phyloP scores from a whole-genome alignment of 2,797 vertebrate genomes.

The Ispidina lecontei region DNA sequence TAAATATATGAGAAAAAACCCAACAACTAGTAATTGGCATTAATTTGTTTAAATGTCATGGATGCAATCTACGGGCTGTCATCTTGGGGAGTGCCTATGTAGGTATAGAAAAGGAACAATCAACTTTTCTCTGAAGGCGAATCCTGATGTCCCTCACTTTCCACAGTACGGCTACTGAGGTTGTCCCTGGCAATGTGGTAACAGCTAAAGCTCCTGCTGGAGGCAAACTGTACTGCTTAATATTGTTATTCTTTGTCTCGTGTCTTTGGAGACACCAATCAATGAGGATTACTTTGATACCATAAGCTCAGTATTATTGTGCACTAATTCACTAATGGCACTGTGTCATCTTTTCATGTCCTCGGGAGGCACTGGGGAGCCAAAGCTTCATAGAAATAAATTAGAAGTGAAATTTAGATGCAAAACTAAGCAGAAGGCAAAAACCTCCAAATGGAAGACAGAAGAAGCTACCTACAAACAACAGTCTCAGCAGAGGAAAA shows the following conservation, averaged over 20 bases:
- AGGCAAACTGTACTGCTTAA: slow-evolving; percentile 27
- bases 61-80: no score
- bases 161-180: not conserved
- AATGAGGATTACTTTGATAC: slow-evolving; percentile 69
- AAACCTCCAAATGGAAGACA: slow-evolving; percentile 21
- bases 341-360: slow-evolving; percentile 60
- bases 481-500: not conserved
- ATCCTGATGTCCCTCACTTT: no score
- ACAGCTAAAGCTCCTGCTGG: not conserved
- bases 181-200: not conserved
- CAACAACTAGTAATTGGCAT: no score
- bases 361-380: slow-evolving; percentile 49
- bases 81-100: no score
- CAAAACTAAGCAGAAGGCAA: slow-evolving; percentile 37
- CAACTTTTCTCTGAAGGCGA: no score
- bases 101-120: no score
- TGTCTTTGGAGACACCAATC: slow-evolving; percentile 52
- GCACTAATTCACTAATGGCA: slow-evolving; percentile 64
- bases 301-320: slow-evolving; percentile 31
- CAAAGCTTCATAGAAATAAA: slow-evolving; percentile 51
- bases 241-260: slow-evolving; percentile 4
- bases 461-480: not conserved
- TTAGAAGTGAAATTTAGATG: slow-evolving; percentile 64
- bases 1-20: no score
- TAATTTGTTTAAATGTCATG: no score